These are phyloP conservation scores for Melieria crassipennis DNA, from an alignment of 2,888 invertebrate species.

Conservation along the genomic window DNA sequence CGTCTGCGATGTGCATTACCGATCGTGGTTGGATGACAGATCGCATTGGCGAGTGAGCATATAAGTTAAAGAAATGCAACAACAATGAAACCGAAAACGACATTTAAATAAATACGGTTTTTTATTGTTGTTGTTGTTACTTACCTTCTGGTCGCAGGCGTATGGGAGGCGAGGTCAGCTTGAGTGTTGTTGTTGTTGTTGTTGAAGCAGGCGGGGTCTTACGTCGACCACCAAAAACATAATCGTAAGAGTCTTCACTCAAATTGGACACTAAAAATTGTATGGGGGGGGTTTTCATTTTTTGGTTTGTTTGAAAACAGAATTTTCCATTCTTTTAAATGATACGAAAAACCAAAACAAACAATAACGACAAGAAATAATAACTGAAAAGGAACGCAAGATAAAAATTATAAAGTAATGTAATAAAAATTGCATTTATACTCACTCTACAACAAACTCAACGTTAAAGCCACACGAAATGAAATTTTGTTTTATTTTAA, in stretches of 20 bases:
- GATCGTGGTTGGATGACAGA: too few relatives aligned
- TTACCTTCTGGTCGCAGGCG: conserved; percentile 66
- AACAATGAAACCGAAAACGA: background rate
- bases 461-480: conserved; percentile 58
- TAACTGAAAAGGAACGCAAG: conserved; percentile 22
- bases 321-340: too few relatives aligned
- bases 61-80: background rate
- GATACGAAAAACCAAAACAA: conserved; percentile 13
- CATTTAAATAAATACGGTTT: background rate
- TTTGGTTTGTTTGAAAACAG: too few relatives aligned
- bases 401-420: conserved; percentile 27
- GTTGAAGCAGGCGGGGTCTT: conserved; percentile 65
- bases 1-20: conserved; percentile 50
- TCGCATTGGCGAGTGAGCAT: background rate
- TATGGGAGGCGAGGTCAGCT: conserved; percentile 68
- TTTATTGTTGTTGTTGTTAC: conserved; percentile 22
- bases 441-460: conserved; percentile 61
- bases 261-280: conserved; percentile 65
- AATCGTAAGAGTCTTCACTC: conserved; percentile 68
- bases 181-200: conserved; percentile 65
- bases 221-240: conserved; percentile 68
- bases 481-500: conserved; percentile 38
- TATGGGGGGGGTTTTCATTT: background rate
- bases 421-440: conserved; percentile 44
- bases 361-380: conserved; percentile 25